phyloP scores from a whole-genome alignment of 1,140 invertebrate species.

The Drosophila parvula region DNA sequence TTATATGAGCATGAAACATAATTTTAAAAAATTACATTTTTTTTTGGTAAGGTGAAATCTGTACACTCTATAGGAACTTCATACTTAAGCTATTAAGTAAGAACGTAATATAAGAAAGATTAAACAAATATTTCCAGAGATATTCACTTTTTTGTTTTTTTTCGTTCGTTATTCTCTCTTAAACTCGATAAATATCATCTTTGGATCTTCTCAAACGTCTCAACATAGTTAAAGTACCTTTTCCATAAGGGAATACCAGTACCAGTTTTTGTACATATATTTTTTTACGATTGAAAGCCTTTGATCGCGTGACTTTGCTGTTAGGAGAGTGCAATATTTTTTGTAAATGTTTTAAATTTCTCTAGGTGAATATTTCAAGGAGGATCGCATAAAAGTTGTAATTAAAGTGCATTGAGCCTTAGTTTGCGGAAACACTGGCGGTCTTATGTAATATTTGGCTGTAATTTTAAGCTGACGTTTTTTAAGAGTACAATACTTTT shows the following conservation, averaged over 20 bases:
- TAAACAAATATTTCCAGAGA: not conserved
- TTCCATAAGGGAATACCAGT: not conserved
- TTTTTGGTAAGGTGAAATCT: not conserved
- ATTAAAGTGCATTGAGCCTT: slow-evolving; percentile 44
- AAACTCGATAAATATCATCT: not conserved
- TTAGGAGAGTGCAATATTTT: slow-evolving; percentile 18
- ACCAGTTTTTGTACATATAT: slow-evolving; percentile 9
- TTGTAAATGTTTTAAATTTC: slow-evolving; percentile 45
- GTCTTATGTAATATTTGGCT: slow-evolving; percentile 30
- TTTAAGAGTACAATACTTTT: not conserved
- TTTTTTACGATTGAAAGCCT: slow-evolving; percentile 43
- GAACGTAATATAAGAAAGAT: not conserved
- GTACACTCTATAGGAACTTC: slow-evolving; percentile 2
- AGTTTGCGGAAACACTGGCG: slow-evolving; percentile 23
- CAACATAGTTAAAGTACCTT: not conserved
- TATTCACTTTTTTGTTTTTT: no score
- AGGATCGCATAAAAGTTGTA: slow-evolving; percentile 13
- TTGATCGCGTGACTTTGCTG: slow-evolving; percentile 32
- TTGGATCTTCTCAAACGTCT: not conserved
- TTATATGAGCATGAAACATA: slow-evolving; percentile 38
- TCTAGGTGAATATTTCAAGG: slow-evolving; percentile 42
- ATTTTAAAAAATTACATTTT: not conserved
- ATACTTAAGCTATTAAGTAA: not conserved
- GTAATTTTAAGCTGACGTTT: not conserved
- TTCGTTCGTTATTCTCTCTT: not conserved